Conservation (phyloP, 2,797 vertebrate genomes). For the Rhynchonycteris naso region DNA sequence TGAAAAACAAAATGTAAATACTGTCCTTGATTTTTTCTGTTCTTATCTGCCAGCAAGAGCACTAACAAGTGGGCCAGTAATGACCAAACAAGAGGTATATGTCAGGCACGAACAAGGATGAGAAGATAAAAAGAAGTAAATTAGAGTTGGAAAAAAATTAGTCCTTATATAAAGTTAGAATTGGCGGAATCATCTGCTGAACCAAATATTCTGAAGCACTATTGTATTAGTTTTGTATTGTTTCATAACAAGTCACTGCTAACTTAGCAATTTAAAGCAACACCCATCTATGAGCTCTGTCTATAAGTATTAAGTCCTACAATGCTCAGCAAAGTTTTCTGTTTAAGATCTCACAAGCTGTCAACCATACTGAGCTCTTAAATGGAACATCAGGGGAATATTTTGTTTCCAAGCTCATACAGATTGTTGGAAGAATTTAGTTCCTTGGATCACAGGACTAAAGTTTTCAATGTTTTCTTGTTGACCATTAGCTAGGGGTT, state of each 20-base stretch:
- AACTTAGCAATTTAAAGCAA: background rate
- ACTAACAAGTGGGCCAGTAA: background rate
- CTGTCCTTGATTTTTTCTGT: background rate
- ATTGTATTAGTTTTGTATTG: background rate
- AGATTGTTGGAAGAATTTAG: background rate
- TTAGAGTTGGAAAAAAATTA: background rate
- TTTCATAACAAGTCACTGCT: background rate
- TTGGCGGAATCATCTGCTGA: background rate
- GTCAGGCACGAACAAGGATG: background rate
- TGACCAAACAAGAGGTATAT: background rate
- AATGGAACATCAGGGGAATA: background rate
- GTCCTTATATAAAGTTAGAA: background rate
- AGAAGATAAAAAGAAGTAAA: background rate
- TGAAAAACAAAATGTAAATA: constrained; percentile 29
- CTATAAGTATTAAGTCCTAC: background rate
- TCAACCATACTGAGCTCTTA: background rate
- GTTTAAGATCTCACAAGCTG: background rate
- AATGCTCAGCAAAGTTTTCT: background rate
- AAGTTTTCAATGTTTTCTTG: background rate
- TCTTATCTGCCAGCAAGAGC: background rate
- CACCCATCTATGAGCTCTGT: background rate
- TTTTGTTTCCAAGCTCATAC: background rate
- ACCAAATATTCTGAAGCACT: background rate
- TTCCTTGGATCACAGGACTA: background rate
- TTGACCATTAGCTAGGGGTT: background rate